These are phyloP conservation scores for Cepaea nemoralis DNA, from an alignment of 1,140 invertebrate species.

Conservation along the genomic window DNA sequence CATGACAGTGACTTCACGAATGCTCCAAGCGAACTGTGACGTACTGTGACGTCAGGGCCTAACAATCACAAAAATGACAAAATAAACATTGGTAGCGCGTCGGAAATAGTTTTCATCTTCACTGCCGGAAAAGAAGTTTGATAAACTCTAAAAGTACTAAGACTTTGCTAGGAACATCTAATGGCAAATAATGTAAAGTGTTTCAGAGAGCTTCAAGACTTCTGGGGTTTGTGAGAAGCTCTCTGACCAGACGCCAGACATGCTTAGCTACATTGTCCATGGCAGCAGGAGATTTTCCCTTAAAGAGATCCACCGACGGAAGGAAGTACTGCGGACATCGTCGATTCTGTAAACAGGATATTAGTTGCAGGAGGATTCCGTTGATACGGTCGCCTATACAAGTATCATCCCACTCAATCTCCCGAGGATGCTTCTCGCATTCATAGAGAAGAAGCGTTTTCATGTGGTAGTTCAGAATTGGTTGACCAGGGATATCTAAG, in stretches of 20 bases:
- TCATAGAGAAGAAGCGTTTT: constrained; percentile 96
- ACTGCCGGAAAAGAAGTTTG: no score
- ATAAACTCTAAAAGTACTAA: no score
- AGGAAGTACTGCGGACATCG: constrained; percentile 82
- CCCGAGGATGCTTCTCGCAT: constrained; percentile 96
- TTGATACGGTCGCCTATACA: constrained; percentile 95
- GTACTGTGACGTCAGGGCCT: no score
- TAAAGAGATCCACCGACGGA: constrained; percentile 73
- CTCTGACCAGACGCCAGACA: constrained; percentile 92
- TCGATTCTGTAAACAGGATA: constrained; percentile 95
- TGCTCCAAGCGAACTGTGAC: no score
- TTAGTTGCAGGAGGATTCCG: constrained; percentile 95
- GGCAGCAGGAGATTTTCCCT: constrained; percentile 91
- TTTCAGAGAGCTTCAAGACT: constrained; percentile 92
- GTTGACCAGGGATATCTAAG: constrained; percentile 88
- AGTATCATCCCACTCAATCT: constrained; percentile 95
- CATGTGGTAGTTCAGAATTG: constrained; percentile 91
- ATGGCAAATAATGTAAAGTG: no score
- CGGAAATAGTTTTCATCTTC: no score
- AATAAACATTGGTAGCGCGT: no score
- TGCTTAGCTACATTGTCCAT: constrained; percentile 96
- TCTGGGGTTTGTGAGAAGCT: constrained; percentile 92
- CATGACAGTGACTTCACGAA: no score
- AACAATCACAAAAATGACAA: no score
- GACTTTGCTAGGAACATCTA: no score